Conservation (phyloP, 1,140 invertebrate species). For the Atta texana region DNA sequence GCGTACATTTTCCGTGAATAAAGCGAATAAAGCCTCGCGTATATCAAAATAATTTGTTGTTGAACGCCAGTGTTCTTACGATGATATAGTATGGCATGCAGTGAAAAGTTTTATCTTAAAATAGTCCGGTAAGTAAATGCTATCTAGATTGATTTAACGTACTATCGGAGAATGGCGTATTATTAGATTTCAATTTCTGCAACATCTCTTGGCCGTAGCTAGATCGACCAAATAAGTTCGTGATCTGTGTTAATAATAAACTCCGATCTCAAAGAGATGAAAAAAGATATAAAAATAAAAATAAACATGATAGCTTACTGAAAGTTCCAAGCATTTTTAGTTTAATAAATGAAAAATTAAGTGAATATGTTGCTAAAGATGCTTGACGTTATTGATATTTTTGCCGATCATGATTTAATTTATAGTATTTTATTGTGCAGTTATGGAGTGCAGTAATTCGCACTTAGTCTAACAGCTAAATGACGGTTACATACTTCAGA, state of each 20-base stretch:
- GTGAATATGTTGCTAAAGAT: too few species aligned
- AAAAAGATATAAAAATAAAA: background rate
- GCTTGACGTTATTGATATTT: too few species aligned
- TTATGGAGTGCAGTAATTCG: too few species aligned
- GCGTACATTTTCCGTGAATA: conserved; percentile 1
- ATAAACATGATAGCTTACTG: background rate
- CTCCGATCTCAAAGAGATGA: background rate
- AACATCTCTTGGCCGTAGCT: background rate
- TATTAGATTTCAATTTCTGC: conserved; percentile 36
- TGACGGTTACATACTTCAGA: too few species aligned
- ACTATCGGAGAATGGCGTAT: background rate
- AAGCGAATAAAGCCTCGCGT: background rate
- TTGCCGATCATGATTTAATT: too few species aligned
- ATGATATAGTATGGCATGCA: background rate
- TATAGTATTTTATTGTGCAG: too few species aligned
- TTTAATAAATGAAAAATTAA: background rate
- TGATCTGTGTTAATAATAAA: conserved; percentile 9
- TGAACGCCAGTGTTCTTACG: conserved; percentile 10
- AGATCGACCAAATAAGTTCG: background rate
- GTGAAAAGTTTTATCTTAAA: conserved; percentile 43
- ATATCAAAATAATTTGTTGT: conserved; percentile 44
- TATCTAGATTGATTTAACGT: conserved; percentile 29
- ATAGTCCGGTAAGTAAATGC: background rate
- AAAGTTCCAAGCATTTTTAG: background rate
- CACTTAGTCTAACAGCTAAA: too few species aligned